A percentile compares a stretch with the other conserved stretches of the same genome.
phyloP scores from a whole-genome alignment of 2,113 vertebrate genomes.

The Murina feae region DNA sequence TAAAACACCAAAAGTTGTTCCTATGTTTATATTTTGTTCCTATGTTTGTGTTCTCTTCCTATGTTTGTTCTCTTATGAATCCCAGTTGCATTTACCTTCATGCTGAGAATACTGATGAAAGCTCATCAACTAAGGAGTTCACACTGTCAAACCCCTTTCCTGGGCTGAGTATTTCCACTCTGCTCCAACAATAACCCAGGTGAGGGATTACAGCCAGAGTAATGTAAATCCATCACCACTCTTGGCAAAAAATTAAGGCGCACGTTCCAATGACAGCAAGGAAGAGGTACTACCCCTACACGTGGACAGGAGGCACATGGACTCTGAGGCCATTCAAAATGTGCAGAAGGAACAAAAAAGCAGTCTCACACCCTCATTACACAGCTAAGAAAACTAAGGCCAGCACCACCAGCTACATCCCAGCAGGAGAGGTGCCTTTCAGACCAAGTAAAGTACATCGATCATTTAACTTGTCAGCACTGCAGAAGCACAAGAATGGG shows the following conservation, averaged over 20 bases:
- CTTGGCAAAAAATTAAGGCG: background rate
- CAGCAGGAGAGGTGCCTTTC: background rate
- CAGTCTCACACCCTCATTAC: background rate
- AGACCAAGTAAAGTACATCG: background rate
- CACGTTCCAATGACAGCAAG: background rate
- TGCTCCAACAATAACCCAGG: background rate
- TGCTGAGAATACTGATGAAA: background rate
- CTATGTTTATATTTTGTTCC: background rate
- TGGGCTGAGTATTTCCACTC: background rate
- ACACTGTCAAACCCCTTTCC: background rate
- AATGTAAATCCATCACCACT: background rate
- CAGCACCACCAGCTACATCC: background rate
- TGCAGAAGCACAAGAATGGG: background rate
- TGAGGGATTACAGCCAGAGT: background rate
- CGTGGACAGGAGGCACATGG: fast-evolving
- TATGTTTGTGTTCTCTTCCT: background rate
- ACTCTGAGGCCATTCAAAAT: background rate
- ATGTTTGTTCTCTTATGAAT: background rate
- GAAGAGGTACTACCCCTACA: background rate
- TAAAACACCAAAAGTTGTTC: background rate
- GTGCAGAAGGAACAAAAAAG: background rate
- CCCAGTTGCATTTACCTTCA: background rate
- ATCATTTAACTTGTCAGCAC: background rate
- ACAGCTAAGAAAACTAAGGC: background rate
- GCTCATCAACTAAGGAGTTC: background rate